A percentile compares a stretch with the other conserved stretches of the same genome.
Conservation (phyloP, 2,888 invertebrate species). For the Acanthopleura granulata region DNA sequence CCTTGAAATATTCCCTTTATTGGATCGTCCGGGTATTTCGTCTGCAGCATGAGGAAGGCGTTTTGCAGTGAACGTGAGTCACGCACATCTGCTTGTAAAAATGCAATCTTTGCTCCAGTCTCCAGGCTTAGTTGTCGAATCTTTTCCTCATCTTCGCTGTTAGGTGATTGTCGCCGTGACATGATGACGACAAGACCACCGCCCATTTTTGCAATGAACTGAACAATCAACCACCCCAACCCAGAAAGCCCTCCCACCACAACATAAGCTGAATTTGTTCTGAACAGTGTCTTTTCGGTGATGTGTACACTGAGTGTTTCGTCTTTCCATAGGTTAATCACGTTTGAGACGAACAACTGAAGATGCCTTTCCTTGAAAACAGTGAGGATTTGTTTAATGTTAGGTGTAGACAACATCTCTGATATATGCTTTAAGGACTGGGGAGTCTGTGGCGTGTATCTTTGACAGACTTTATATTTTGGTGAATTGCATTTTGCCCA, state of each 20-base stretch:
- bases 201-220: conserved; percentile 37
- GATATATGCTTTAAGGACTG: too few relatives aligned
- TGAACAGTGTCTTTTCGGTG: conserved; percentile 28
- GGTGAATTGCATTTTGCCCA: too few relatives aligned
- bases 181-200: conserved; percentile 42
- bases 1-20: conserved; percentile 53
- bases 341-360: background rate
- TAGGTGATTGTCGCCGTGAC: conserved; percentile 35
- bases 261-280: conserved; percentile 39
- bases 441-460: too few relatives aligned
- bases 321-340: background rate
- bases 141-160: too few relatives aligned
- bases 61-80: conserved; percentile 20
- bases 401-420: too few relatives aligned
- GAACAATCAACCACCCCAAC: conserved; percentile 48
- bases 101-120: background rate
- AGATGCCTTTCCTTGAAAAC: too few relatives aligned
- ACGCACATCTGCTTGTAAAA: background rate
- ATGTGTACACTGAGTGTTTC: background rate
- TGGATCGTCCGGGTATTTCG: conserved; percentile 10
- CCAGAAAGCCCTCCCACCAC: conserved; percentile 52
- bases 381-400: too few relatives aligned
- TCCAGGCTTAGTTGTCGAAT: background rate
- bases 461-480: too few relatives aligned
- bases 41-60: background rate